Evolutionary conservation across 1,140 invertebrate genomes (phyloP), one percentile per base, ranked within the genome.

Genomic region (Neodiprion lecontei): DNA sequence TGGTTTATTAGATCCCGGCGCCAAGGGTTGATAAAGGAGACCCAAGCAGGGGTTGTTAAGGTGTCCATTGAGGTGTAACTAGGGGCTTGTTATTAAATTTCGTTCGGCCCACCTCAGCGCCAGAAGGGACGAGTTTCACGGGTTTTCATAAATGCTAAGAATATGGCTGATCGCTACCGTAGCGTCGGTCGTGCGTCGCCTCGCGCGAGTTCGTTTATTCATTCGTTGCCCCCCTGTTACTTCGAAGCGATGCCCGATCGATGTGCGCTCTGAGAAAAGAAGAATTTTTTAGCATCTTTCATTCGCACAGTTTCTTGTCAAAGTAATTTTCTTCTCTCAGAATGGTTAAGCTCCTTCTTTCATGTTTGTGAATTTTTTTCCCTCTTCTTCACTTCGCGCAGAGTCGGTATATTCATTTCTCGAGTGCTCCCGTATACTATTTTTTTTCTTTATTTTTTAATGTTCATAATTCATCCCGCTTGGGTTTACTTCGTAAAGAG

Each of bases 1-100:
- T 84, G 83, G 85, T 88, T 87, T 87, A 87, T 88, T 87, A 87
- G 87, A 87, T 86, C 84, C 87, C 85, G 78, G 77, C 81, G 80
- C 76, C 77, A 74, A 76, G 81, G 82, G 80, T 83, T 84, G 80
- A 81, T 83, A 85, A 61, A 84, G 82, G 77, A 80, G 69, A 74
- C 68, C 65, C 73, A 74, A 73, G 72, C 79, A 79, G 82, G 85
- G 87, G 87, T 89, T 88, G 87, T 89, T 89, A 89, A 88, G 87
- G 87, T 89, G 86, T 84, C 86, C 83, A 88, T 89, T 89, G 87
- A 89, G 87, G 87, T 88, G 87, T 89, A 88, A 89, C 87, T 87
- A 88, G 87, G 87, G 87, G 85, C 85, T 88, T 89, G 86, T 88
- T 89, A 89, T 89, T 89, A 89, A 89, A 89, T 89, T 89, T 89